Percentiles rank a stretch among this genome's conserved stretches.
These are phyloP conservation scores for Diorhabda carinulata DNA, from an alignment of 1,140 invertebrate species.

Conservation along the genomic window DNA sequence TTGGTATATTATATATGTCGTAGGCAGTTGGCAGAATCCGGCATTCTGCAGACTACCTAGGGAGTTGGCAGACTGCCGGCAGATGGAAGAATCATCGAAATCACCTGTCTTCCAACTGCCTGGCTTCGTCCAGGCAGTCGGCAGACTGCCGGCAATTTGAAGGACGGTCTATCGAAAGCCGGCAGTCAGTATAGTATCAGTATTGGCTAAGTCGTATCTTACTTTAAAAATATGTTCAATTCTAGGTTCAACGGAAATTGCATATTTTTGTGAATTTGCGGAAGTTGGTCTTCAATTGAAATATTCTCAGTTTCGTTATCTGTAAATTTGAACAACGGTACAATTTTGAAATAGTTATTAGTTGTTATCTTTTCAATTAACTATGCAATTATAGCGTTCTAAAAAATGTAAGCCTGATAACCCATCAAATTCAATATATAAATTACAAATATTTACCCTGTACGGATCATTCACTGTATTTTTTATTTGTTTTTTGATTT, in stretches of 20 bases:
- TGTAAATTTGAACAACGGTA: slow-evolving; percentile 5
- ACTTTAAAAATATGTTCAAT: slow-evolving; percentile 20
- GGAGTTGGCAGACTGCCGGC: too few relatives aligned
- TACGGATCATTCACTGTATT: slow-evolving; percentile 5
- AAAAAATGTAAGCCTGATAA: slow-evolving; percentile 18
- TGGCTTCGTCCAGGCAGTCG: too few relatives aligned
- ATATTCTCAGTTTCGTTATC: neutral
- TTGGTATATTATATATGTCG: too few relatives aligned
- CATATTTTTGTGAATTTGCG: neutral
- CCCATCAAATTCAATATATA: slow-evolving; percentile 24
- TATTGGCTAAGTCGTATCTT: slow-evolving; percentile 10
- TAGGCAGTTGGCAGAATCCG: too few relatives aligned
- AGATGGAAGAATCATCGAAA: too few relatives aligned
- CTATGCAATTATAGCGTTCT: slow-evolving; percentile 15
- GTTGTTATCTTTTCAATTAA: slow-evolving; percentile 16
- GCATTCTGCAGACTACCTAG: too few relatives aligned
- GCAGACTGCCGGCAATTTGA: too few relatives aligned
- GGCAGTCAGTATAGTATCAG: slow-evolving; percentile 5
- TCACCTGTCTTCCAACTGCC: too few relatives aligned
- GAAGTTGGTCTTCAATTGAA: neutral
- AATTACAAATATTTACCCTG: slow-evolving; percentile 19
- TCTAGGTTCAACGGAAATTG: slow-evolving; percentile 17
- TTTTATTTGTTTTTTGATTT: slow-evolving; percentile 10
- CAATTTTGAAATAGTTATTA: slow-evolving; percentile 17
- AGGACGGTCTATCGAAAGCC: too few relatives aligned